A percentile compares a stretch with the other conserved stretches of the same genome.
These are phyloP conservation scores for Drosophila chauvacae DNA, from an alignment of 1,140 invertebrate species.

Conservation along the genomic window DNA sequence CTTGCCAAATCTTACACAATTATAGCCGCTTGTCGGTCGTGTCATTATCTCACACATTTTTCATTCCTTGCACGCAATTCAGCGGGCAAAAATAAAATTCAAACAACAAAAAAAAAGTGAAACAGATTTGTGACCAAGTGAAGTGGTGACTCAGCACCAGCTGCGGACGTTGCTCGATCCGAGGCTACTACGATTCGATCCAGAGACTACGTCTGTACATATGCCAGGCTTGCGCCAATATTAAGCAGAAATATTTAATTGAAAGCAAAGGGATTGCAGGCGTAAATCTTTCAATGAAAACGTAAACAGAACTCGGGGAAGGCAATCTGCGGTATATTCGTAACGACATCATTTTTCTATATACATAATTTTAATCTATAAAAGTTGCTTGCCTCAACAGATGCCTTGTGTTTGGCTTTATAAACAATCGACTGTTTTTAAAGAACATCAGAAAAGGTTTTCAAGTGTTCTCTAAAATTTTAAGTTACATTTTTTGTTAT, in stretches of 20 bases:
- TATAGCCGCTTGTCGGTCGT: slow-evolving; percentile 15
- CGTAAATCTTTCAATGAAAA: slow-evolving; percentile 23
- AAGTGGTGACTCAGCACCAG: slow-evolving; percentile 40
- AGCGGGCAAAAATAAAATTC: slow-evolving; percentile 16
- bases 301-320: slow-evolving; percentile 12
- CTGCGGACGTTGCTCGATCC: slow-evolving; percentile 37
- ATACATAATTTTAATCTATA: slow-evolving; percentile 17
- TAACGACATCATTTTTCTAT: background rate
- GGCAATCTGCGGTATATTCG: slow-evolving; percentile 13
- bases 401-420: slow-evolving; percentile 1
- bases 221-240: slow-evolving; percentile 16
- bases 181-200: slow-evolving; percentile 30
- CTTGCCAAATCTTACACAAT: slow-evolving; percentile 55
- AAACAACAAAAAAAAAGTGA: slow-evolving; percentile 26
- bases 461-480: background rate
- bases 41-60: slow-evolving; percentile 54
- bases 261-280: slow-evolving; percentile 12
- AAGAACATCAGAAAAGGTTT: background rate
- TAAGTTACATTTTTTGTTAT: background rate
- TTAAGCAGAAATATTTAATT: slow-evolving; percentile 27
- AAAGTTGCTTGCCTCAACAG: slow-evolving; percentile 25
- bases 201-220: slow-evolving; percentile 5
- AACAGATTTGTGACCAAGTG: slow-evolving; percentile 32
- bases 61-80: slow-evolving; percentile 49
- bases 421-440: slow-evolving; percentile 1